phyloP scores from a whole-genome alignment of 2,113 vertebrate genomes.

The Lophura nycthemera region DNA sequence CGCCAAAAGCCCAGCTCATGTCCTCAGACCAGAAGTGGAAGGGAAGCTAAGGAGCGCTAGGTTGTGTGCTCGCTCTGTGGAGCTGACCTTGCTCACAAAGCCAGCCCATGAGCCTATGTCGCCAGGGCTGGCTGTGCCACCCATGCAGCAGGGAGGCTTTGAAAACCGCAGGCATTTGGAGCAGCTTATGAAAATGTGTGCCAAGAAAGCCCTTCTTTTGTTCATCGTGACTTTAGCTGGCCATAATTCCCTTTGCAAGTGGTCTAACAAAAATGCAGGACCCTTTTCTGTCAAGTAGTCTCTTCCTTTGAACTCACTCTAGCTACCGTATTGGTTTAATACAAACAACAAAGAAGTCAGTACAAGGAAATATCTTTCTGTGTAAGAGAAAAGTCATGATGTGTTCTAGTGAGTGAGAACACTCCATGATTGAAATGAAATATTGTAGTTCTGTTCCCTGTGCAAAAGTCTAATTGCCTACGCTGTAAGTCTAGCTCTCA shows the following conservation, averaged over 20 bases:
- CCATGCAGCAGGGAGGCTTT: background rate
- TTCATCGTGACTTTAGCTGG: background rate
- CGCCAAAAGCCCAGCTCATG: too few species aligned
- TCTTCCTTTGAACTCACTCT: background rate
- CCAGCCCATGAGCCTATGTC: fast-evolving
- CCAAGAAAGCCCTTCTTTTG: background rate
- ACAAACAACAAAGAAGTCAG: background rate
- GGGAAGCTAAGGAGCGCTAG: background rate
- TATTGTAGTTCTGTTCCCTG: background rate
- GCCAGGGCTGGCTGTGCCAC: background rate
- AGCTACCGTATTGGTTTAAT: background rate
- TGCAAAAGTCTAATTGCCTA: background rate
- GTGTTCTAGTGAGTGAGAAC: background rate
- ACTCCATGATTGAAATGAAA: background rate
- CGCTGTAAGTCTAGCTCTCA: background rate
- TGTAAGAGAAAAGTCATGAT: background rate
- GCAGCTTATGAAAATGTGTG: background rate
- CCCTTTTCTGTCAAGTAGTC: background rate
- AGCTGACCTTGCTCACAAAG: background rate
- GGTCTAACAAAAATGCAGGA: background rate
- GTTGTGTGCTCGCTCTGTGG: background rate
- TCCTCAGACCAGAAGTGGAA: background rate
- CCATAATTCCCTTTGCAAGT: background rate
- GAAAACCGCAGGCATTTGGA: fast-evolving
- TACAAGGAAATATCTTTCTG: background rate